Base-by-base conservation (phyloP, 2,797 vertebrate species). In the Monodelphis domestica region DNA sequence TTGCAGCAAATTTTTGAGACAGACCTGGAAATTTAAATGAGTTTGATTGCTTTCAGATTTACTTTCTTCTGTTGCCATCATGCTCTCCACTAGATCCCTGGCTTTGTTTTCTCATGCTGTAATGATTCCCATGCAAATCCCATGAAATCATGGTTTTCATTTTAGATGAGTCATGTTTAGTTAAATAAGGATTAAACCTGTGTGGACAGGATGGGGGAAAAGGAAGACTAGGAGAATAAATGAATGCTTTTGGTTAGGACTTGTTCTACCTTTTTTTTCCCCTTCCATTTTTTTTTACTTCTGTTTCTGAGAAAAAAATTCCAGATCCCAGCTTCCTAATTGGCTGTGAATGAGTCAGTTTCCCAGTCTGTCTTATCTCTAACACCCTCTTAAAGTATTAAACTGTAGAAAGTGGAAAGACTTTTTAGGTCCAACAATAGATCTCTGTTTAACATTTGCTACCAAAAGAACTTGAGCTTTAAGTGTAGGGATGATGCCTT, bases 191-290 rank as follows among this genome's bases (percentile, higher is more conserved):
- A 91, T 90, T 95, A 95, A 93, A 15, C 70, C 55, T 94, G 50
- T 90, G 50, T 94, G 89, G 95, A 94, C 92, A 89, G 88, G 90
- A 90, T 14, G 21, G 78, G 38, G 0, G 54, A 33, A 88, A 89
- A 90, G n/a, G 87, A 93, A 89, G 24, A 93, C 56, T 87, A 94
- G 93, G 92, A 97, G 93, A 96, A 96, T 95, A 95, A 96, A 96
- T 78, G 94, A 97, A 93, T 94, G 90, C 94, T 94, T 95, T 97
- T 92, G 29, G 54, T 51, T 96, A 93, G 90, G 97, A 97, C 78
- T 70, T 94, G 63, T 88, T 96, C 89, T 95, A 59, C 63, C 93
- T 93, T 93, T 63, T 53, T 89, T 95, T 96, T 95, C 93, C 92
- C 94, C 96, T 94, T 96, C 91, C 91, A 92, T 90, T 84, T 95